Evolutionary conservation across 2,797 vertebrate genomes (phyloP), one percentile per base, ranked within the genome.

Genomic region (Uromys caudimaculatus): DNA sequence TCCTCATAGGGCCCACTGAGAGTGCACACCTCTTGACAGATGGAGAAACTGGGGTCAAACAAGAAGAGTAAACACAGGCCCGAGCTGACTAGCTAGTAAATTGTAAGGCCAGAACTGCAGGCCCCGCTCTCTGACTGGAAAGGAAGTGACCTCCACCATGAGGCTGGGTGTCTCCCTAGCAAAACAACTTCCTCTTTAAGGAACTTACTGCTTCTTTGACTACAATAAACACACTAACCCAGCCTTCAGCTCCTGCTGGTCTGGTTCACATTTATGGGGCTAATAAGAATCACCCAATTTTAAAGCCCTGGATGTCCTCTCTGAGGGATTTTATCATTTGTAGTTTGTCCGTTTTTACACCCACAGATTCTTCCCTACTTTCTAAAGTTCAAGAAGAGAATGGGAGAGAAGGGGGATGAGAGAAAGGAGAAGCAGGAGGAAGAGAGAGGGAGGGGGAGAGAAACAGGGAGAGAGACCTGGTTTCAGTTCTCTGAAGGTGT

Each of bases 31-130:
- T 24, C 56, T 94, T 91, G 52, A 87, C 47, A 75, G 38, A 47
- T 82, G 60, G 38, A n/a, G 44, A 89, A n/a, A 89, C 62, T 73
- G 78, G 94, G 75, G 11, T 85, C 32, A 82, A 79, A 83, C 38
- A 87, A 67, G 71, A 71, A 47, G 24, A 41, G 2, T 9, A 69
- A 82, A 60, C 13, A 11, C 24, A 11, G 56, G 5, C 7, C 23
- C 16, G 6, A 54, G 52, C 16, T 19, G 35, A 23, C 64, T 50
- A 69, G 4, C 5, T 89, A 38, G 2, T 12, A 85, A 93, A 76
- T n/a, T 4, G 27, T 13, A 82, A 10, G n/a, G 54, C 8, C 27
- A 62, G 23, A 13, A 11, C 89, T 11, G 38, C 7, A 60, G 0
- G 13, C 19, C n/a, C 52, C 6, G 12, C n/a, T 73, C 17, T 32